Base-by-base conservation (phyloP, 2,888 invertebrate genomes). In the Tryphoninae sp. region DNA sequence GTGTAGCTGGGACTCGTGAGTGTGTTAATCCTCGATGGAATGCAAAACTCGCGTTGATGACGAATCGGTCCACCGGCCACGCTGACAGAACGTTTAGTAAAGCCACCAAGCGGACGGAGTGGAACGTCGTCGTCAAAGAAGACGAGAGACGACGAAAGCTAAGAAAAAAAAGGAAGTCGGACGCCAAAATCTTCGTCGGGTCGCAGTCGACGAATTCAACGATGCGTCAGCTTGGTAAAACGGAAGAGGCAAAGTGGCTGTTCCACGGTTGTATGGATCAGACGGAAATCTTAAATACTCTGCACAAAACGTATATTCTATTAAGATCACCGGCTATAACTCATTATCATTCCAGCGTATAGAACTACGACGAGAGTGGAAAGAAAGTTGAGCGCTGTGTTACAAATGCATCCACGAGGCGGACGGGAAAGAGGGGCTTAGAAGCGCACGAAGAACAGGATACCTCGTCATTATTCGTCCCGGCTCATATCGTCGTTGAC, bases 21-120 rank as follows among this genome's bases (percentile, higher is more conserved):
- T 55, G 13, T 59, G 74, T 74, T 73, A 74, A 74, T 72, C 76
- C 33, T 11, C 59, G 16, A 51, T 65, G 76, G 80, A 76, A 80
- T 80, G 75, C 80, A 72, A 65, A 80, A 71, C 80, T 77, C 71
- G 26, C 61, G 80, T 53, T 53, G 59, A 72, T 76, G 80, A 80
- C 59, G 67, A 67, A 80, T 80, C 19, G 80, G 71, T 40, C 59
- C 67, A 71, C 75, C 59, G 65, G 75, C 71, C 49, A 53, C 59
- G 71, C 59, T 80, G 80, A 80, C 80, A 76, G 76, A 61, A 80
- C 76, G 76, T 80, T 80, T 80, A 80, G 80, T 80, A 72, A 76
- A 76, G 33, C 45, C 55, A 45, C 33, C 51, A 33, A 65, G 75
- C 64, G 40, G 64, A 8, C 8, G 16, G 26, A 49, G 55, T 16